A percentile compares a stretch with the other conserved stretches of the same genome.
These are phyloP conservation scores for Poeciliopsis turneri DNA, from an alignment of 2,797 vertebrate species.

Conservation along the genomic window DNA sequence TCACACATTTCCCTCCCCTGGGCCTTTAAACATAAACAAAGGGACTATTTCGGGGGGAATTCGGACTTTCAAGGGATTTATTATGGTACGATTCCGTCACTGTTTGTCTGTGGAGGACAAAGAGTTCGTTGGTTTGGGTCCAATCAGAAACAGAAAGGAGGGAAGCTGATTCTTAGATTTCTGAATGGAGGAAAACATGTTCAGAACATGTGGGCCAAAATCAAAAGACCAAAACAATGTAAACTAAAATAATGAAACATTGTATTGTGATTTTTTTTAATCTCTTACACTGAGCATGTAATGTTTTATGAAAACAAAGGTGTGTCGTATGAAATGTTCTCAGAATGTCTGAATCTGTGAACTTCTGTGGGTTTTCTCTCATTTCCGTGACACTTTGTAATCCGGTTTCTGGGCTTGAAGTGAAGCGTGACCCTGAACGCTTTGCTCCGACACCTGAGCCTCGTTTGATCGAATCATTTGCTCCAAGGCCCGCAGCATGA, in stretches of 20 bases:
- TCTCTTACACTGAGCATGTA: not conserved
- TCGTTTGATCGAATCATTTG: not conserved
- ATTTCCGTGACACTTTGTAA: not conserved
- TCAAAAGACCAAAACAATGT: too few species aligned
- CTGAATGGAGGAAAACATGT: not conserved
- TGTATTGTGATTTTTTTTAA: not conserved
- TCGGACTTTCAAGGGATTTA: conserved; percentile 10
- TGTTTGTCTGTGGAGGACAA: not conserved
- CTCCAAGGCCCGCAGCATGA: not conserved
- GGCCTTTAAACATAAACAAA: conserved; percentile 2
- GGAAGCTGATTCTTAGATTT: not conserved
- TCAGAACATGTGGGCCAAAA: not conserved
- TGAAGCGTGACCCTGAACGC: not conserved
- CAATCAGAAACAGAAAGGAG: not conserved
- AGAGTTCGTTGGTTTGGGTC: not conserved
- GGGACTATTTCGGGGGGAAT: not conserved
- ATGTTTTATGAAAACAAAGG: not conserved
- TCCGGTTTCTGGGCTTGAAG: not conserved
- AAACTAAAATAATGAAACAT: not conserved
- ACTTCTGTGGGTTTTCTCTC: too few species aligned
- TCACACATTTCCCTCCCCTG: not conserved
- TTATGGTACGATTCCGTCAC: not conserved
- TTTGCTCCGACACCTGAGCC: not conserved
- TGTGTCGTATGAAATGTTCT: too few species aligned
- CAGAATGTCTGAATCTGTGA: too few species aligned